Base-by-base conservation (phyloP, 1,140 invertebrate species). In the Wiebesia pumilae region DNA sequence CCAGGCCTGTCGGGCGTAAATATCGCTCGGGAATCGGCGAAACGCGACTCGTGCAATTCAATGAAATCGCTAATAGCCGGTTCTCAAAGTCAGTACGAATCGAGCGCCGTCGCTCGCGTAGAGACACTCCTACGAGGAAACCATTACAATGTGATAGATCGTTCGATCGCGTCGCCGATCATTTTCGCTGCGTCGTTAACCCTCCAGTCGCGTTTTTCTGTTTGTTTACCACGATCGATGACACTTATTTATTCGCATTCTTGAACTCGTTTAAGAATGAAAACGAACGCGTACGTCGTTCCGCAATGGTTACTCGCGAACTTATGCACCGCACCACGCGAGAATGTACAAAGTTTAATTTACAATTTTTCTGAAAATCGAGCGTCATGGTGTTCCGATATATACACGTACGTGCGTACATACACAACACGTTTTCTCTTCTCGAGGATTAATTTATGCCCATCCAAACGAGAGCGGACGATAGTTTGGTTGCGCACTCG, bases 51-150 rank as follows among this genome's bases (percentile, higher is more conserved):
- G 88, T 89, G 88, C 90, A 90, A 91, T 91, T 90, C 90, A 91
- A 90, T 90, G 89, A 90, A 91, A 90, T 90, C 90, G 90, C 90
- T 90, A 91, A 90, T 90, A 89, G 90, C 89, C 88, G 81, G 88
- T 87, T 90, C 83, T 77, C 73, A 47, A n/a, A 47, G 40, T 47
- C 73, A 30, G 35, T 16, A 4, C 73, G 73, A 30, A 12, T 24
- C 38, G 30, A 27, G 16, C 9, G 35, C 71, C 35, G 0, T 21
- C 7, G 69, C 30, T 3, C 12, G 33, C 1, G 69, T 21, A 71
- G 4, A 12, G 16, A 12, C 62, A 1, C n/a, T 30, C 62, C 27
- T 27, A 7, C 62, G 62, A n/a, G 24, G 14, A 65, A 6, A 30
- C 27, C 27, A 14, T 30, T 16, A 38, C 21, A 16, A 12, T 1